A percentile compares a stretch with the other conserved stretches of the same genome.
phyloP scores from a whole-genome alignment of 2,888 invertebrate species.

The Ectemnius cavifrons region DNA sequence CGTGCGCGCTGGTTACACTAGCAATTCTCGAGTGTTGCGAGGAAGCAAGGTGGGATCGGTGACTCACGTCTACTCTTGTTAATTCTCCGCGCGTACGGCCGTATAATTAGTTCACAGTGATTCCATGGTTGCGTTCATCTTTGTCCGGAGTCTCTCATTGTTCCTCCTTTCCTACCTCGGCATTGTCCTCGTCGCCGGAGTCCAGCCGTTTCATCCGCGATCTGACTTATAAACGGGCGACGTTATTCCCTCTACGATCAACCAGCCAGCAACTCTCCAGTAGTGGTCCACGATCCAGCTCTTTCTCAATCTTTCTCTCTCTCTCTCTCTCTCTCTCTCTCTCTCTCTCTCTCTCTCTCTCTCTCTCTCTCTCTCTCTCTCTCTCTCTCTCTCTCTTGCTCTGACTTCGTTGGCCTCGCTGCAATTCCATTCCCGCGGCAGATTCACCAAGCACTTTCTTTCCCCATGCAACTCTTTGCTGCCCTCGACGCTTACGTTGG shows the following conservation, averaged over 20 bases:
- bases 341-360: slow-evolving; percentile 20
- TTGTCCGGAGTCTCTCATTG: neutral
- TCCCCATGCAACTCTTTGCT: too few species aligned
- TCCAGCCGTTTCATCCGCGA: neutral
- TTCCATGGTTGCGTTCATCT: slow-evolving; percentile 12
- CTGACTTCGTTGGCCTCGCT: neutral
- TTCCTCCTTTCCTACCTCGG: slow-evolving; percentile 2
- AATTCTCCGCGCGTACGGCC: slow-evolving; percentile 37
- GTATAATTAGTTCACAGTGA: slow-evolving; percentile 38
- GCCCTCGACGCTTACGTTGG: too few species aligned
- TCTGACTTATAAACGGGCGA: slow-evolving; percentile 5
- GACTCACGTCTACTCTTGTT: slow-evolving; percentile 44
- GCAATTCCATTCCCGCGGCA: neutral
- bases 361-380: neutral
- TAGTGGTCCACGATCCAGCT: too few species aligned
- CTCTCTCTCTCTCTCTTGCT: slow-evolving; percentile 22
- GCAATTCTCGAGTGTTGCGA: too few species aligned
- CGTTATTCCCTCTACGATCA: slow-evolving; percentile 2
- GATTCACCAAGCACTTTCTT: too few species aligned
- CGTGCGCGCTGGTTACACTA: too few species aligned
- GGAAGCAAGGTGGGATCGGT: slow-evolving; percentile 29
- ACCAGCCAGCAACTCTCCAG: neutral
- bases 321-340: slow-evolving; percentile 21
- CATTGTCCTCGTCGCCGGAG: neutral
- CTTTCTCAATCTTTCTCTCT: too few species aligned